phyloP scores from a whole-genome alignment of 2,888 invertebrate species.

The Rambutsinella grinnellia region DNA sequence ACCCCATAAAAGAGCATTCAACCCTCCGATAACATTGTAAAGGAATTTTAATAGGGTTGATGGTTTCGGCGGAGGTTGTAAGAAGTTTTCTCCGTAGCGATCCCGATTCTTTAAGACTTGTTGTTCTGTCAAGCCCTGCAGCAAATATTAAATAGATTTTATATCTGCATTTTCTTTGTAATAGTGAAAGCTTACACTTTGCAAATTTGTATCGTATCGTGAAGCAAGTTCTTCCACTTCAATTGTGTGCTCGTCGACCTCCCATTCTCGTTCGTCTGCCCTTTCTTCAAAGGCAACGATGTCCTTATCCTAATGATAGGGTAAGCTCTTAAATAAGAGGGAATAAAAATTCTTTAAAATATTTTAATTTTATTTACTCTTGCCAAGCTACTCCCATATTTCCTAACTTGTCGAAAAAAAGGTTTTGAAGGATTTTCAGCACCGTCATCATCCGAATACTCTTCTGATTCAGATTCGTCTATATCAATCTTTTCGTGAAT shows the following conservation, averaged over 20 bases:
- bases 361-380: slow-evolving; percentile 10
- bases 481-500: too few species aligned
- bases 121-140: slow-evolving; percentile 69
- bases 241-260: slow-evolving; percentile 60
- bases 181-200: slow-evolving; percentile 28
- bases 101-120: slow-evolving; percentile 69
- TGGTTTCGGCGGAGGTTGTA: slow-evolving; percentile 71
- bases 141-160: not conserved
- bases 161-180: slow-evolving; percentile 60
- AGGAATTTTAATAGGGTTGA: slow-evolving; percentile 73
- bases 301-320: slow-evolving; percentile 34
- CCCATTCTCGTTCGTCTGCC: slow-evolving; percentile 49
- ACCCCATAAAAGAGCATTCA: slow-evolving; percentile 70
- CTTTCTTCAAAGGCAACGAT: slow-evolving; percentile 45
- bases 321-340: not conserved
- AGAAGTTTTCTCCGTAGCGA: slow-evolving; percentile 69
- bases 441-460: slow-evolving; percentile 14
- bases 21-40: slow-evolving; percentile 72
- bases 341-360: too few species aligned
- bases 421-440: slow-evolving; percentile 27
- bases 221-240: slow-evolving; percentile 37
- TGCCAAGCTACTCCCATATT: slow-evolving; percentile 32
- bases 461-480: slow-evolving; percentile 14
- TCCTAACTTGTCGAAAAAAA: slow-evolving; percentile 27
- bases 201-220: slow-evolving; percentile 55